Percentiles rank a stretch among this genome's conserved stretches.
Conservation (phyloP, 2,797 vertebrate species). For the Amblyopsis hoosieri region DNA sequence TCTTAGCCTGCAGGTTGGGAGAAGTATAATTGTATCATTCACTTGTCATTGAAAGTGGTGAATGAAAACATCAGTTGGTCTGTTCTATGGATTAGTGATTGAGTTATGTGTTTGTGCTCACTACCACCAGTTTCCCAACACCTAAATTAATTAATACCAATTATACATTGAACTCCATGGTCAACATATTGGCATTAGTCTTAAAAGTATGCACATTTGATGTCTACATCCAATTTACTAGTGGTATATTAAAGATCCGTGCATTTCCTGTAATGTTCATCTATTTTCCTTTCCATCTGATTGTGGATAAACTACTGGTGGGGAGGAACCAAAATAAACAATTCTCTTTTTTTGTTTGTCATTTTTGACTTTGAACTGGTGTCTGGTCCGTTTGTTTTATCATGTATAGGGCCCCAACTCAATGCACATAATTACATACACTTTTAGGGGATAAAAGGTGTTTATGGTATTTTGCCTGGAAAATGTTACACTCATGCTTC, state of each 20-base stretch:
- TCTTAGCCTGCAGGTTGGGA: conserved; percentile 44
- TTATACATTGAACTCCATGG: conserved; percentile 57
- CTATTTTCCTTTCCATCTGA: conserved; percentile 75
- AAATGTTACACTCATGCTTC: no score
- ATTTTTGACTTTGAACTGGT: conserved; percentile 20
- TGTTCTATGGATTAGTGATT: conserved; percentile 70
- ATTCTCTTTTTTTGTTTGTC: conserved; percentile 72
- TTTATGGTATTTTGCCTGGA: no score
- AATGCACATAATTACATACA: background rate
- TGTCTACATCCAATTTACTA: conserved; percentile 73
- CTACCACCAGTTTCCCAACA: conserved; percentile 66
- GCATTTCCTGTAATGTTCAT: conserved; percentile 76
- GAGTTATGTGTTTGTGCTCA: conserved; percentile 77
- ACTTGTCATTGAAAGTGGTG: conserved; percentile 61
- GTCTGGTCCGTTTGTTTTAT: background rate
- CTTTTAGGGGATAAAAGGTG: no score
- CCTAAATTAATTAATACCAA: conserved; percentile 56
- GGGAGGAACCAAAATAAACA: conserved; percentile 78
- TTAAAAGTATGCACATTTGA: conserved; percentile 75
- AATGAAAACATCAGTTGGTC: conserved; percentile 65
- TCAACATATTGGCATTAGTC: conserved; percentile 76
- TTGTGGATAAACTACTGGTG: conserved; percentile 78
- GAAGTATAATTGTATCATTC: conserved; percentile 51
- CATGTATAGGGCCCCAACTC: background rate
- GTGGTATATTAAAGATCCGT: conserved; percentile 74